Conservation (phyloP, 2,113 vertebrate species). For the Triplophysa siluroides region DNA sequence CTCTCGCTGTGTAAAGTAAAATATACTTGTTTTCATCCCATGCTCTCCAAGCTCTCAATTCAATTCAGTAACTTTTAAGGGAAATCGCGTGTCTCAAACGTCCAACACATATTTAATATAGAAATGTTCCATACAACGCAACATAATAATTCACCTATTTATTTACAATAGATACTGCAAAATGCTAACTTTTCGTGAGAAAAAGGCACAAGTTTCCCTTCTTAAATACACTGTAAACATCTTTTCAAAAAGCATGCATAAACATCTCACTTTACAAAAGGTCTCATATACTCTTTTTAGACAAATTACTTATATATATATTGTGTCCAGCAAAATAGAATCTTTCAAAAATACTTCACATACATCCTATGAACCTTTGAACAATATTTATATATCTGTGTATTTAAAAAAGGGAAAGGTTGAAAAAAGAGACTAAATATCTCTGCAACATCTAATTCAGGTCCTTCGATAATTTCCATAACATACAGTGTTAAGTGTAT, state of each 20-base stretch:
- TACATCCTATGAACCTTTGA: slow-evolving; percentile 95
- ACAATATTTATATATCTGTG: slow-evolving; percentile 79
- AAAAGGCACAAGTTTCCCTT: slow-evolving; percentile 99
- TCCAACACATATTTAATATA: slow-evolving; percentile 72
- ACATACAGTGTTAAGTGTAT: slow-evolving; percentile 60
- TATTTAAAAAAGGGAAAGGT: slow-evolving; percentile 74
- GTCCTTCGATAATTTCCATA: slow-evolving; percentile 61
- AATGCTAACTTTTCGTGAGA: slow-evolving; percentile 91
- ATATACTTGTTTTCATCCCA: slow-evolving; percentile 70
- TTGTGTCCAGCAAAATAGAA: slow-evolving; percentile 99
- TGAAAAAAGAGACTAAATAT: slow-evolving; percentile 83
- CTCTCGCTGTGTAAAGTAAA: slow-evolving; percentile 55
- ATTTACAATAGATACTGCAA: slow-evolving; percentile 98
- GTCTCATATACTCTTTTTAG: slow-evolving; percentile 84
- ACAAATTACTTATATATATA: slow-evolving; percentile 99
- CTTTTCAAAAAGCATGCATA: slow-evolving; percentile 97
- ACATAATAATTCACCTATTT: slow-evolving; percentile 84
- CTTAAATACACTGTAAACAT: slow-evolving; percentile 99
- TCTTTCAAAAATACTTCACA: slow-evolving; percentile 99
- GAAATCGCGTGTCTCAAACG: slow-evolving; percentile 18
- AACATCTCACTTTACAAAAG: slow-evolving; percentile 99
- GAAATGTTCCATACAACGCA: slow-evolving; percentile 85
- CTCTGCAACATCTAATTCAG: slow-evolving; percentile 59
- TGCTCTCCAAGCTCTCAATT: slow-evolving; percentile 21
- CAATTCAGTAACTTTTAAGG: slow-evolving; percentile 17